Evolutionary conservation across 2,888 invertebrate genomes (phyloP).

Genomic region (Apamea crenata): DNA sequence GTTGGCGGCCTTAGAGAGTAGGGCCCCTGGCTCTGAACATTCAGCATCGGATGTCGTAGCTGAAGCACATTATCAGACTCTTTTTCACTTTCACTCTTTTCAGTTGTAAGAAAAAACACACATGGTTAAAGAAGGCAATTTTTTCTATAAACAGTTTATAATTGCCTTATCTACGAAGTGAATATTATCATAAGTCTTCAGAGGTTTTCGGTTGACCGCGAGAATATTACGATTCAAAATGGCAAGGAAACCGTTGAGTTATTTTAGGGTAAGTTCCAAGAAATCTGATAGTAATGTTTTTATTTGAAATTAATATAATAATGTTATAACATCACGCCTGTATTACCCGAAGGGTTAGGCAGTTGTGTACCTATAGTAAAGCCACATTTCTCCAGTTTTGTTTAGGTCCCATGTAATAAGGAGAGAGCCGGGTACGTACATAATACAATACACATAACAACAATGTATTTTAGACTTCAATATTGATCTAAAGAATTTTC

Average conservation of each 20-base stretch:
- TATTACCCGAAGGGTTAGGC: too few species aligned
- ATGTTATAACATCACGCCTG: too few species aligned
- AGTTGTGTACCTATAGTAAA: too few species aligned
- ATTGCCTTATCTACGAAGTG: neutral
- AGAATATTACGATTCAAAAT: conserved; percentile 20
- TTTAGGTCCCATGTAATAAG: too few species aligned
- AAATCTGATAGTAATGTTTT: neutral
- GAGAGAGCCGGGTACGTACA: too few species aligned
- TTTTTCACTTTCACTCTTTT: too few species aligned
- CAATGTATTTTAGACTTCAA: neutral
- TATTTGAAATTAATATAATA: neutral
- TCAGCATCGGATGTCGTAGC: neutral
- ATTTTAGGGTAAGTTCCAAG: neutral
- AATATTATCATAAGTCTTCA: neutral
- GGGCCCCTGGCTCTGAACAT: neutral
- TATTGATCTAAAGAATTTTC: neutral
- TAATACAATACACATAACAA: too few species aligned
- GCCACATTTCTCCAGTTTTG: too few species aligned
- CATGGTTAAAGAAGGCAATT: neutral
- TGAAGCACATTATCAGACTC: neutral
- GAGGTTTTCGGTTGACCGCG: neutral
- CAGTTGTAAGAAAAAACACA: neutral
- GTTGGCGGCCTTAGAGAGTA: too few species aligned
- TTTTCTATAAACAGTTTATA: neutral
- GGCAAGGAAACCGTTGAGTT: conserved; percentile 2